A percentile compares a stretch with the other conserved stretches of the same genome.
phyloP scores from a whole-genome alignment of 2,888 invertebrate species.

The Galeopsomyia nigrocyanea region DNA sequence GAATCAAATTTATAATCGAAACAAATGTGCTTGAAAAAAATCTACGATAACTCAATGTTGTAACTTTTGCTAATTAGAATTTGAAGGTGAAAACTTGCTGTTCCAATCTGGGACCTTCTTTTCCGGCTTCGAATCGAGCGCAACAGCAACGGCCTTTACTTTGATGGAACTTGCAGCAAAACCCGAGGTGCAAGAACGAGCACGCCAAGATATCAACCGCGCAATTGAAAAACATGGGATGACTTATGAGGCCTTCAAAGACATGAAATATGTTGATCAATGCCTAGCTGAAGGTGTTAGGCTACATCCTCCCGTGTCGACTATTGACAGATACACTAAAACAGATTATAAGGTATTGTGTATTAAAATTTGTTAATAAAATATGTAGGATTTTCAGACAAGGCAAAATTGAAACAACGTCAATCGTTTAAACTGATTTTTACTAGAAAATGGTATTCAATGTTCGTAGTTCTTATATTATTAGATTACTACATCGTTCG shows the following conservation, averaged over 20 bases:
- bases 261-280: conserved; percentile 63
- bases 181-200: conserved; percentile 55
- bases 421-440: too few relatives aligned
- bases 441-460: too few relatives aligned
- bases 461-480: too few relatives aligned
- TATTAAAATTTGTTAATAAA: neutral
- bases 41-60: neutral
- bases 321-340: conserved; percentile 59
- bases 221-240: conserved; percentile 58
- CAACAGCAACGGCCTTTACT: conserved; percentile 59
- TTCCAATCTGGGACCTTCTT: conserved; percentile 64
- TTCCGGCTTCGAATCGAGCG: conserved; percentile 64
- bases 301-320: conserved; percentile 63
- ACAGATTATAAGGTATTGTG: conserved; percentile 55
- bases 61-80: conserved; percentile 52
- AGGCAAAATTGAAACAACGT: too few relatives aligned
- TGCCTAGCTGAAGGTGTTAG: conserved; percentile 60
- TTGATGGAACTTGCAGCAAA: conserved; percentile 60
- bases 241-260: conserved; percentile 61
- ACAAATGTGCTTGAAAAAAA: neutral
- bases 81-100: conserved; percentile 62
- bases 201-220: conserved; percentile 55
- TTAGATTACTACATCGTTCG: too few relatives aligned
- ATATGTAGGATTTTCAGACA: too few relatives aligned
- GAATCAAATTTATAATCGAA: too few relatives aligned